Evolutionary conservation across 2,113 vertebrate genomes (phyloP), one percentile per base, ranked within the genome.

Genomic region (Gobio gobio): DNA sequence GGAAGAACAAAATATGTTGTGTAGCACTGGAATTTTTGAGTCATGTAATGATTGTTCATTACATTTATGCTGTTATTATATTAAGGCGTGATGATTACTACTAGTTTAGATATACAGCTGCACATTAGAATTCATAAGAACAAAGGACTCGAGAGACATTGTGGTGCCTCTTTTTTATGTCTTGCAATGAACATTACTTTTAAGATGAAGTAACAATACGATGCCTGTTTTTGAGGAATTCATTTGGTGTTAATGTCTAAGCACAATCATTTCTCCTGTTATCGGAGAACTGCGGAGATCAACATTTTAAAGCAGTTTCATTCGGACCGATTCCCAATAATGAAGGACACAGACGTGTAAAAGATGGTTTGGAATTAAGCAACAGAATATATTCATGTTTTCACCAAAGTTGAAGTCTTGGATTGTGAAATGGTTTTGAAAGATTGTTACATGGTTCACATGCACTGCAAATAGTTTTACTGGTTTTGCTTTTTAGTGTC

Each of bases 321-420:
- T 47, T 59, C 73, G 10, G 58, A 40, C 58, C 24, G 14, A 22
- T 33, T 64, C 45, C 24, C 14, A 22, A 33, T 40, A 0, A 3
- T 22, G 10, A 82, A 72, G 6, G 43, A 36, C 54, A 36, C 47
- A 1, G 43, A 29, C 16, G 24, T 51, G 47, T 8, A 26, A 58
- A n/a, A 22, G 72, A 74, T 1, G 43, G 40, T n/a, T 73, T 29
- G 33, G 40, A 22, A 72, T 72, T 22, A 12, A 40, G 18, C 7
- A 29, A 29, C 16, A 18, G 43, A 81, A 66, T 18, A 54, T 58
- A 54, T 58, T 10, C 1, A 58, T 5, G 56, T 80, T 73, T 81
- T 87, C 83, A 85, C 85, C 87, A 90, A 88, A 88, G 87, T 83
- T 86, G 49, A 83, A 81, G 56, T 77, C 74, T 33, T 68, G n/a